Evolutionary conservation across 1,140 invertebrate genomes (phyloP), one percentile per base, ranked within the genome.

Genomic region (Microplitis demolitor): DNA sequence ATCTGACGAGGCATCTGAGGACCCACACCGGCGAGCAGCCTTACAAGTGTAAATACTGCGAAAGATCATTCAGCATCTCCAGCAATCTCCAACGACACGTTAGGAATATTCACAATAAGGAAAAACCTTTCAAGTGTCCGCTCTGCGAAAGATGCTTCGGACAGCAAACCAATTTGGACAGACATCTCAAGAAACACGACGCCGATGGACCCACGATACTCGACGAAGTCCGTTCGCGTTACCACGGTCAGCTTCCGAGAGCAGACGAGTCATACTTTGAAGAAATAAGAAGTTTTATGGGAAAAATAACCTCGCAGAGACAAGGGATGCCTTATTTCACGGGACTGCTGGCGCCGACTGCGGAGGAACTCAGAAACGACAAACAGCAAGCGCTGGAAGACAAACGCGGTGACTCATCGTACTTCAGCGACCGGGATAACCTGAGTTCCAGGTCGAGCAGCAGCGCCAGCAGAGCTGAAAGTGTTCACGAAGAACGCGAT

Each of bases 21-120:
- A 99, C 98, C 0, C 98, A 99, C 85, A 99, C 98, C 0, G 98
- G 98, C 16, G 98, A 99, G 82, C 96, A 99, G 84, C 97, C 97
- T 0, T 99, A 99, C 89, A 96, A 97, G 84, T 99, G 98, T 88
- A 96, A 97, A 83, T 98, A 98, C 88, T 99, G 98, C 88, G 98
- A 99, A 84, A 90, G 98, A 71, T 98, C 96, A 45, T 99, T 99
- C 88, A 98, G 96, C 81, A 99, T 99, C 86, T 98, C 97, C 1
- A 98, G 97, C 61, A 99, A 99, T 82, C 89, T 99, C 35, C 98
- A 99, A 86, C 91, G 98, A 64, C 98, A 99, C 87, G 98, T 99
- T 16, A 90, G 98, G 39, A 99, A 99, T 85, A 99, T 99, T 76
- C 98, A 99, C 87, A 99, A 99, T 88, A 98, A 98, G 85, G 95